These are phyloP conservation scores for Periparus ater DNA, from an alignment of 2,797 vertebrate species.

Conservation along the genomic window DNA sequence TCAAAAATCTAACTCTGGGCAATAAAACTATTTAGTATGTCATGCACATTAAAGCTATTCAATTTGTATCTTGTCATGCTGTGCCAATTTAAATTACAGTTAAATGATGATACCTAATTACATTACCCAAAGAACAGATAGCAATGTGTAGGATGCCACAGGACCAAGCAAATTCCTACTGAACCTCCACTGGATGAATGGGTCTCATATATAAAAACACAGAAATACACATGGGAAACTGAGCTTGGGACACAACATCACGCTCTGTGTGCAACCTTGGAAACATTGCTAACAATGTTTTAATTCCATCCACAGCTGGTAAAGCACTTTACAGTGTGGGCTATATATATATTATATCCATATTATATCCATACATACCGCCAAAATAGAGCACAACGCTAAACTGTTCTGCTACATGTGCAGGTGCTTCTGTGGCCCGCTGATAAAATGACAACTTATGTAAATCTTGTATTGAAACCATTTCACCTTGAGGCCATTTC, in stretches of 20 bases:
- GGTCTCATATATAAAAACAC: not conserved
- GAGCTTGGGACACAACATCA: not conserved
- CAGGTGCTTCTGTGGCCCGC: not conserved
- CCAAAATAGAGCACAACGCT: not conserved
- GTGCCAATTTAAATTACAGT: not conserved
- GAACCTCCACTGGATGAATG: not conserved
- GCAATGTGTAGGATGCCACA: not conserved
- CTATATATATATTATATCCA: not conserved
- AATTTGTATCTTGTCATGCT: not conserved
- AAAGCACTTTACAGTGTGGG: not conserved
- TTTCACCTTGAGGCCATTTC: not conserved
- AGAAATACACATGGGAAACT: not conserved
- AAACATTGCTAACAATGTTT: not conserved
- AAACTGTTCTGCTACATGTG: not conserved
- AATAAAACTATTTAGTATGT: not conserved
- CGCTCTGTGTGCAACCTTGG: rapidly evolving
- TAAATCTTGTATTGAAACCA: not conserved
- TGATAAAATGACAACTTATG: not conserved
- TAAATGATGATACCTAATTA: constrained; percentile 1
- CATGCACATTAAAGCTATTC: not conserved
- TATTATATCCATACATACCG: not conserved
- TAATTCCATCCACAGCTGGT: not conserved
- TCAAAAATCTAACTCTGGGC: not conserved
- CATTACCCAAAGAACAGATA: not conserved
- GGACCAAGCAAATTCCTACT: not conserved